Base-by-base conservation (phyloP, 2,797 vertebrate genomes). In the Phyllotis vaccarum region DNA sequence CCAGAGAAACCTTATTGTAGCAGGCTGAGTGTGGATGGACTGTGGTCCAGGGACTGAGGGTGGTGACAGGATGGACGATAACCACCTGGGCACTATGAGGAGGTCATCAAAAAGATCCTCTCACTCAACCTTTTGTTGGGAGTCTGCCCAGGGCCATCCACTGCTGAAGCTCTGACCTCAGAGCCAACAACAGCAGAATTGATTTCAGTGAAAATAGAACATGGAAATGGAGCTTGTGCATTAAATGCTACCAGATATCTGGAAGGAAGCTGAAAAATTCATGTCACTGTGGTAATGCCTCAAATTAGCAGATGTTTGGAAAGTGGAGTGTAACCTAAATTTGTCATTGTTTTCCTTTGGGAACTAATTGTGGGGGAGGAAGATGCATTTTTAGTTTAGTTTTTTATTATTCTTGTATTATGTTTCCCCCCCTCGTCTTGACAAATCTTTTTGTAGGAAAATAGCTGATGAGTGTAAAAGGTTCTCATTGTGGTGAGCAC, bases 391-490 rank as follows among this genome's bases (percentile, higher is more conserved):
- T 49, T 85, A n/a, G 31, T 7, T 64, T 46, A 43, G 46, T 80
- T 79, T 31, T 76, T 76, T 34, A 62, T 90, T 93, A 14, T 68
- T 68, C 13, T 85, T 78, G 91, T 56, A 54, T 62, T 62, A 40
- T 92, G 34, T 54, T 76, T 92, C 75, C 64, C 37, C 31, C 60
- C 54, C 74, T 52, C 81, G 37, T 5, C 76, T 87, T 74, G 54
- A 27, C 58, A 89, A 92, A 95, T 68, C 93, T 97, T 97, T 98
- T 97, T 83, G 81, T 85, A 97, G 93, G 62, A 76, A 96, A 97
- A 54, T 92, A 95, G 96, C 74, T 64, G 89, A 96, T 94, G 52
- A 0, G 0, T 22, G 60, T 96, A 86, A 98, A 97, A 91, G 3
- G 7, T 52, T 98, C 94, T 91, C 89, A 22, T 86, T 97, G 70